These are phyloP conservation scores for Monochamus alternatus DNA, from an alignment of 2,888 invertebrate genomes.

Conservation along the genomic window DNA sequence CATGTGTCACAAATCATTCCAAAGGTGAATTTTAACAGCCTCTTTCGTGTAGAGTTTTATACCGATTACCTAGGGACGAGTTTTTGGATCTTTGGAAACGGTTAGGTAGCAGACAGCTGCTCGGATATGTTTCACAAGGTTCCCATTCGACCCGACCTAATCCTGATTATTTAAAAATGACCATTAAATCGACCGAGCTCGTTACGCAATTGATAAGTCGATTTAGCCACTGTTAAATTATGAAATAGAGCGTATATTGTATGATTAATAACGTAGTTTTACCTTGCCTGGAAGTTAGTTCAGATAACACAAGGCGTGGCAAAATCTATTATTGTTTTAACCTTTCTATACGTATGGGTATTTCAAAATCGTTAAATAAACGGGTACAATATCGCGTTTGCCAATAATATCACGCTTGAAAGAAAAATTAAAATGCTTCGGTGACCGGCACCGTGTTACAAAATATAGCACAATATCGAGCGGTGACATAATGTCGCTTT, in stretches of 20 bases:
- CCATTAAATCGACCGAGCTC: background rate
- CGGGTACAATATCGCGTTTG: background rate
- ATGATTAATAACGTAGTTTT: background rate
- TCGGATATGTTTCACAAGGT: background rate
- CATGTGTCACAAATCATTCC: slow-evolving; percentile 13
- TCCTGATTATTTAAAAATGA: background rate
- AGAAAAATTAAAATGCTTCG: slow-evolving; percentile 9
- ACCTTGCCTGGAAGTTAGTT: background rate
- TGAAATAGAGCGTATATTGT: background rate
- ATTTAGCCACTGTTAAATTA: background rate
- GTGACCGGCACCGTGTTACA: background rate
- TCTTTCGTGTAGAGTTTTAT: background rate
- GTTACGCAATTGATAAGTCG: background rate
- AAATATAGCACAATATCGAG: background rate
- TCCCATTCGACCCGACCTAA: background rate
- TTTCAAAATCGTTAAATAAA: slow-evolving; percentile 7
- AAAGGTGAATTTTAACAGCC: slow-evolving; percentile 7
- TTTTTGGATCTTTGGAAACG: slow-evolving; percentile 17
- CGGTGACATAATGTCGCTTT: slow-evolving; percentile 2
- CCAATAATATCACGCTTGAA: background rate
- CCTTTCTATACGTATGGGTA: slow-evolving; percentile 14
- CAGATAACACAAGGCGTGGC: slow-evolving; percentile 18
- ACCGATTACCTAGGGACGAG: background rate
- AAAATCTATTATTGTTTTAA: slow-evolving; percentile 27
- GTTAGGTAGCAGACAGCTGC: background rate